phyloP scores from a whole-genome alignment of 1,140 invertebrate species.

The Neodiprion virginianus region DNA sequence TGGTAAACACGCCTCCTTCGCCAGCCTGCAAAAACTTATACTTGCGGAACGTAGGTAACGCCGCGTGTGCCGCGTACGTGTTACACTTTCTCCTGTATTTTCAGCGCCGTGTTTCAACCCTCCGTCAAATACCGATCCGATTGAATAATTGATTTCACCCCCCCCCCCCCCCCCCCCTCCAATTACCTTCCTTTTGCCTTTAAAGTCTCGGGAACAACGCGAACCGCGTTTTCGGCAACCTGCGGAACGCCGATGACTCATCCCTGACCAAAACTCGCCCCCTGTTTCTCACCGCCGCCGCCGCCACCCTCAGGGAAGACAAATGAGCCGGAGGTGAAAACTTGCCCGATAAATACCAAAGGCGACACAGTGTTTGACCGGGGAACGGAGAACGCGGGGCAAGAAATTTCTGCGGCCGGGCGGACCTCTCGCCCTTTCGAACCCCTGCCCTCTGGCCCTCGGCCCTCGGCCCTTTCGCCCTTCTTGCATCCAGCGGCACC shows the following conservation, averaged over 20 bases:
- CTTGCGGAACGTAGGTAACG: constrained; percentile 21
- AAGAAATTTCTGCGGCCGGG: constrained; percentile 48
- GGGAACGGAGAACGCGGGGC: constrained; percentile 46
- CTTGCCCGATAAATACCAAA: constrained; percentile 64
- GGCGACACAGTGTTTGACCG: constrained; percentile 63
- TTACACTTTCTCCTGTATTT: constrained; percentile 1
- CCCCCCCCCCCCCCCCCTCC: no score
- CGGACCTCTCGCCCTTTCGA: background rate
- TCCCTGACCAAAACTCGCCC: background rate
- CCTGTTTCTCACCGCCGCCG: constrained; percentile 26
- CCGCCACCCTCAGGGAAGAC: constrained; percentile 58
- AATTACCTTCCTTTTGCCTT: no score
- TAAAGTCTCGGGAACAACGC: no score
- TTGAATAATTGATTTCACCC: background rate
- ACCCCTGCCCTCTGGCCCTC: background rate
- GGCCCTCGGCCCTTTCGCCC: background rate
- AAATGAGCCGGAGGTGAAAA: constrained; percentile 64
- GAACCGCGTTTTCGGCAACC: no score
- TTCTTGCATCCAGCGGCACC: background rate
- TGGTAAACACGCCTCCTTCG: constrained; percentile 35
- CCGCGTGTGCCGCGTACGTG: constrained; percentile 8
- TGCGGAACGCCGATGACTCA: no score
- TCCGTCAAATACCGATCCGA: background rate
- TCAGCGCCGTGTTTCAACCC: background rate
- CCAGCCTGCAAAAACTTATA: constrained; percentile 12